These are phyloP conservation scores for Tetraneura akinire DNA, from an alignment of 1,140 invertebrate species.

Conservation along the genomic window DNA sequence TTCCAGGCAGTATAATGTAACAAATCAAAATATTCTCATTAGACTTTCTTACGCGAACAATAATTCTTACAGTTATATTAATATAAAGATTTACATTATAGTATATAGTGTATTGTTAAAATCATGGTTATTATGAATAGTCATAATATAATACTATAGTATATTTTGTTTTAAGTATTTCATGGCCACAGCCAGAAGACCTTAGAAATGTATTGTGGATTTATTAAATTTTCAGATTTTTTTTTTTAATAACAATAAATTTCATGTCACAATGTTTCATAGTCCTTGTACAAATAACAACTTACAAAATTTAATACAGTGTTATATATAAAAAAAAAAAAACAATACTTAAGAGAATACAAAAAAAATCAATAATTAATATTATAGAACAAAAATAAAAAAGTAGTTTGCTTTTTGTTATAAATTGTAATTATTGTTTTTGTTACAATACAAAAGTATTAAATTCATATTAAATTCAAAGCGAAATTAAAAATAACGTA, in stretches of 20 bases:
- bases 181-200: background rate
- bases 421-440: background rate
- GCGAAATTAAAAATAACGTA: too few relatives aligned
- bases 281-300: constrained; percentile 3
- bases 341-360: background rate
- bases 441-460: background rate
- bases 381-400: background rate
- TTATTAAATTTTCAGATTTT: background rate
- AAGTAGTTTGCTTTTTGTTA: background rate
- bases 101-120: too few relatives aligned
- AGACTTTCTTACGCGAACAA: too few relatives aligned
- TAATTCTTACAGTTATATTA: too few relatives aligned
- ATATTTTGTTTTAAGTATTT: background rate
- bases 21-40: too few relatives aligned
- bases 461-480: too few relatives aligned
- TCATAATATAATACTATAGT: background rate
- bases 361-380: background rate
- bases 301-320: background rate
- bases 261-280: background rate
- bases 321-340: background rate
- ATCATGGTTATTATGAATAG: too few relatives aligned
- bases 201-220: background rate
- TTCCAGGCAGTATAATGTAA: too few relatives aligned
- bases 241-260: constrained; percentile 1
- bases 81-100: too few relatives aligned